phyloP scores from a whole-genome alignment of 2,888 invertebrate genomes.

The Tanytarsus gracilentus region DNA sequence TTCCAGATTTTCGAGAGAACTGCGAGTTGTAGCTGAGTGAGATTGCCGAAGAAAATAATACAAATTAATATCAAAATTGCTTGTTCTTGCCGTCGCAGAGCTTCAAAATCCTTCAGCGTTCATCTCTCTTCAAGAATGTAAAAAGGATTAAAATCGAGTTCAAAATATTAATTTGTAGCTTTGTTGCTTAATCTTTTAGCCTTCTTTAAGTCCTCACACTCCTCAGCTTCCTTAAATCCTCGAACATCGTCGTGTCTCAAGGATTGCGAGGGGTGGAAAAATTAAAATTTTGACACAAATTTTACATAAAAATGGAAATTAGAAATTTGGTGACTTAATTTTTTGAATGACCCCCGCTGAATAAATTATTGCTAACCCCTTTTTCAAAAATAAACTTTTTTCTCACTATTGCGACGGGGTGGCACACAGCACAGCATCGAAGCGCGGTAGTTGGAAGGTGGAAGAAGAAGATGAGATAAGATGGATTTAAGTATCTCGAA shows the following conservation, averaged over 20 bases:
- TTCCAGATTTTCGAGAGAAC: constrained; percentile 21
- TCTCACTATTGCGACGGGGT: background rate
- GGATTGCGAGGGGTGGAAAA: background rate
- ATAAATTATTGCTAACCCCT: no score
- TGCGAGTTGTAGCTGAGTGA: no score
- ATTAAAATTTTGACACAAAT: no score
- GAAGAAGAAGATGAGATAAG: constrained; percentile 7
- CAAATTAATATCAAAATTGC: constrained; percentile 26
- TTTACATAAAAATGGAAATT: no score
- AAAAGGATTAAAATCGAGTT: constrained; percentile 29
- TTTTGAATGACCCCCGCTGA: no score
- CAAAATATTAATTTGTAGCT: constrained; percentile 30
- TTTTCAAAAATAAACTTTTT: no score
- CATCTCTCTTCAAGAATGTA: constrained; percentile 28
- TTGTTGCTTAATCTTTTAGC: constrained; percentile 22
- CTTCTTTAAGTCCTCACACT: background rate
- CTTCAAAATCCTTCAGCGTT: constrained; percentile 2
- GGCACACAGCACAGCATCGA: background rate
- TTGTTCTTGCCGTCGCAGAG: background rate
- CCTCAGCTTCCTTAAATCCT: background rate
- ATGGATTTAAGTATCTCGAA: constrained; percentile 25
- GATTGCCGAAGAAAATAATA: no score
- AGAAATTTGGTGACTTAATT: no score
- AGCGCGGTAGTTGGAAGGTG: background rate
- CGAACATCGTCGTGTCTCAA: no score